These are phyloP conservation scores for Anodontia alba DNA, from an alignment of 2,888 invertebrate species.

Conservation along the genomic window DNA sequence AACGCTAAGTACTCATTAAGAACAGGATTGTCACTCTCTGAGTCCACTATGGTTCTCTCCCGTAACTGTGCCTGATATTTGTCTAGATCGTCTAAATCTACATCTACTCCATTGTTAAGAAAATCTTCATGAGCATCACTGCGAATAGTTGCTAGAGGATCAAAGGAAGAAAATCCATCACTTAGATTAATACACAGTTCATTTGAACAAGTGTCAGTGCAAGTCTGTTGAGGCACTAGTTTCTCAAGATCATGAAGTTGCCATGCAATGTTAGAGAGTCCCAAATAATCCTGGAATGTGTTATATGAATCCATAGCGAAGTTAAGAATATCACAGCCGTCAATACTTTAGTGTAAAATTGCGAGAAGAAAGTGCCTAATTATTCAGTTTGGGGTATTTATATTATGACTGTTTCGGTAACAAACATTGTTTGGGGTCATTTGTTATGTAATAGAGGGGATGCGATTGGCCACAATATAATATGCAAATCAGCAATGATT, in stretches of 20 bases:
- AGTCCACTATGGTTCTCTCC: slow-evolving; percentile 29
- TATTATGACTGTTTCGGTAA: neutral
- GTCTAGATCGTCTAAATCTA: slow-evolving; percentile 67
- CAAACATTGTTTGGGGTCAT: neutral
- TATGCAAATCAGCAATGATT: no score
- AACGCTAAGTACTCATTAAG: slow-evolving; percentile 58
- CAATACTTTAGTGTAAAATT: neutral
- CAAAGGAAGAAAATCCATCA: neutral
- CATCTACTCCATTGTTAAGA: slow-evolving; percentile 61
- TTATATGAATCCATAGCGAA: slow-evolving; percentile 13
- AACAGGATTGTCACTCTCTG: slow-evolving; percentile 35
- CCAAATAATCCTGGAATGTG: slow-evolving; percentile 53
- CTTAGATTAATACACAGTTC: slow-evolving; percentile 16
- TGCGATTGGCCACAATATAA: no score
- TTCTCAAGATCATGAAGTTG: slow-evolving; percentile 24
- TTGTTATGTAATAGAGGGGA: neutral
- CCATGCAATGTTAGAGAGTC: slow-evolving; percentile 40
- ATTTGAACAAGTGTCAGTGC: neutral
- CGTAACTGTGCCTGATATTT: slow-evolving; percentile 61
- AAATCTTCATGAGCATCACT: slow-evolving; percentile 59
- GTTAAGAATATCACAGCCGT: neutral
- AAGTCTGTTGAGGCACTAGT: neutral
- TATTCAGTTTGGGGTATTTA: neutral
- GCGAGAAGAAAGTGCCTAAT: neutral
- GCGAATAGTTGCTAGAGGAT: slow-evolving; percentile 16